phyloP scores from a whole-genome alignment of 2,797 vertebrate genomes.

The Melanitta fusca region DNA sequence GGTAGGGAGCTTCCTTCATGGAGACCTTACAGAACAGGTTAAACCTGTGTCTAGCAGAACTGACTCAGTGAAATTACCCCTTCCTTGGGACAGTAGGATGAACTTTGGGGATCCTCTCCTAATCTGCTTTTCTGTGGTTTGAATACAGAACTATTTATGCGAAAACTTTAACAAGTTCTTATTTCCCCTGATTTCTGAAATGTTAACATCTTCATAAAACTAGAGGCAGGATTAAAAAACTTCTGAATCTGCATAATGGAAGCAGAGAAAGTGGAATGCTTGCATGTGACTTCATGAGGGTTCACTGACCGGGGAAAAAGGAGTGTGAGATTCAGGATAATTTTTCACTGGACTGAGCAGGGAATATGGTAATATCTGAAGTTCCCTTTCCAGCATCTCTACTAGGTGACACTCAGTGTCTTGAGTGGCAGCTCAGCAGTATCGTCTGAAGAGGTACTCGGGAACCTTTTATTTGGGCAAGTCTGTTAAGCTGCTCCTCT shows the following conservation, averaged over 20 bases:
- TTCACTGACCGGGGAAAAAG: neutral
- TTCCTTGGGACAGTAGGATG: neutral
- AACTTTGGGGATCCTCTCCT: neutral
- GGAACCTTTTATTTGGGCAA: accelerated
- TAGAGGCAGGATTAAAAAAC: neutral
- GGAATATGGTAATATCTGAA: neutral
- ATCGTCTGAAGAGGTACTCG: accelerated
- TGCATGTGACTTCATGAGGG: neutral
- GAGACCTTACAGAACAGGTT: neutral
- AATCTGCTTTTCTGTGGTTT: neutral
- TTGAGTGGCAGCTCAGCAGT: neutral
- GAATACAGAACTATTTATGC: neutral
- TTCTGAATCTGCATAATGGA: neutral
- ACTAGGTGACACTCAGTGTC: neutral
- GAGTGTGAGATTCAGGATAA: neutral
- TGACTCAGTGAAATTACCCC: neutral
- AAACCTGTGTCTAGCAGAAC: neutral
- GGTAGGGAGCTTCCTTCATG: neutral
- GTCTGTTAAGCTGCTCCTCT: neutral
- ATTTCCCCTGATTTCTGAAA: accelerated
- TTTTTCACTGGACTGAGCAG: neutral
- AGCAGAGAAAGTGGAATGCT: neutral
- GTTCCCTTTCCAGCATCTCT: neutral
- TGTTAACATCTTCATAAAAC: neutral
- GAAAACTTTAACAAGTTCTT: neutral